Base-by-base conservation (phyloP, 1,140 invertebrate genomes). In the Chrysopa pallens region DNA sequence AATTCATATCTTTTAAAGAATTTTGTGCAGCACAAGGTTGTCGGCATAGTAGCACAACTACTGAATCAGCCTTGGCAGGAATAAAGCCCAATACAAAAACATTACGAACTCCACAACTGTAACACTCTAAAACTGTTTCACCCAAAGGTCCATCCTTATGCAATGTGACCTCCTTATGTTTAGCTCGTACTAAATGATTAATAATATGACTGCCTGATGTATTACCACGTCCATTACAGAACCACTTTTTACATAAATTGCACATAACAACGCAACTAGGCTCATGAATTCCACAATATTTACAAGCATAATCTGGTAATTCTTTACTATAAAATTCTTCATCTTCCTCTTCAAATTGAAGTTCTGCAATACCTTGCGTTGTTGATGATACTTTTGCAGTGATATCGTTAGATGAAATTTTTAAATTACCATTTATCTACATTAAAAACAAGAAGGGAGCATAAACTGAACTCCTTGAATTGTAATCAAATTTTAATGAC, bases 31-130 rank as follows among this genome's bases (percentile, higher is more conserved):
- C 93, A 67, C 96, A 99, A 6, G 95, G 95, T 66, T 97, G 73
- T 62, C 95, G 74, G 57, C 96, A 99, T 1, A 99, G 68, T 38
- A 99, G 63, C 1, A 98, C 93, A n/a, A 99, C 95, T 35, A 98
- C 93, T 1, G 92, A 96, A 63, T 98, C 95, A 7, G 94, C 92
- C 68, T 98, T 98, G 8, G 95, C 94, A 4, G 95, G 95, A 54
- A 99, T 98, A 59, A 97, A 99, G 40, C 96, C 96, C 38, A 99
- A 69, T 17, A 98, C 83, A 68, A 99, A 98, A 0, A 98, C 92
- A 66, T 96, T 96, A 38, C 90, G 74, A 36, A 92, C 91, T 17
- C 91, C 95, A 70, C 96, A 99, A 11, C 92, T 93, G 62, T 98
- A 99, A 61, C 96, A 99, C 63, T 99, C 96, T 23, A 99, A 66